Conservation (phyloP, 2,888 invertebrate genomes). For the Amblyjoppa proteus region DNA sequence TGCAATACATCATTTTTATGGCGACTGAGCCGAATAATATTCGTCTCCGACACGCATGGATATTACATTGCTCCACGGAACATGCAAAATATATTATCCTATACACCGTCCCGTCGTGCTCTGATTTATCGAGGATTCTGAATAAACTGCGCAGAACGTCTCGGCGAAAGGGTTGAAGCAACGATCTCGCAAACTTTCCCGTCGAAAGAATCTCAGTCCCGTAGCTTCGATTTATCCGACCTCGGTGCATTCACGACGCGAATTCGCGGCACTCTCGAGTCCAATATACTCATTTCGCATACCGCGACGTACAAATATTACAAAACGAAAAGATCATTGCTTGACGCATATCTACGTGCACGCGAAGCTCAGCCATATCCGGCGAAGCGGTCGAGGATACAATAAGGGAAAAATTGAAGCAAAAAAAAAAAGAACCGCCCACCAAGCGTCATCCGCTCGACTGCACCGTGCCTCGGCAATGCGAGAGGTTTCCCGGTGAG, state of each 20-base stretch:
- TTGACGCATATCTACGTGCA: not conserved
- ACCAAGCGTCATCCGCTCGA: not conserved
- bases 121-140: conserved; percentile 43
- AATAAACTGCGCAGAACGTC: conserved; percentile 1
- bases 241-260: conserved; percentile 29
- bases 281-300: conserved; percentile 39
- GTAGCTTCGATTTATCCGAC: not conserved
- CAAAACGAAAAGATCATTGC: not conserved
- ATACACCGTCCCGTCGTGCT: conserved; percentile 13
- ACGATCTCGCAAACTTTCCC: conserved; percentile 41
- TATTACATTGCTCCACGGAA: not conserved
- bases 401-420: conserved; percentile 5
- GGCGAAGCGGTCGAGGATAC: not conserved
- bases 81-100: conserved; percentile 30
- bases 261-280: conserved; percentile 29
- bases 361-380: conserved; percentile 19
- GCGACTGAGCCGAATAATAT: not conserved
- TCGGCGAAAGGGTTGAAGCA: conserved; percentile 31
- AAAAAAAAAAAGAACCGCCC: not conserved
- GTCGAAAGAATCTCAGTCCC: conserved; percentile 26
- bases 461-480: not conserved
- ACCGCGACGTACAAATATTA: conserved; percentile 30
- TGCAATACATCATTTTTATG: conserved; percentile 21
- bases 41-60: conserved; percentile 23
- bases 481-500: not conserved